Evolutionary conservation across 2,797 vertebrate species (phyloP).

Genomic region (Rhinella marina): DNA sequence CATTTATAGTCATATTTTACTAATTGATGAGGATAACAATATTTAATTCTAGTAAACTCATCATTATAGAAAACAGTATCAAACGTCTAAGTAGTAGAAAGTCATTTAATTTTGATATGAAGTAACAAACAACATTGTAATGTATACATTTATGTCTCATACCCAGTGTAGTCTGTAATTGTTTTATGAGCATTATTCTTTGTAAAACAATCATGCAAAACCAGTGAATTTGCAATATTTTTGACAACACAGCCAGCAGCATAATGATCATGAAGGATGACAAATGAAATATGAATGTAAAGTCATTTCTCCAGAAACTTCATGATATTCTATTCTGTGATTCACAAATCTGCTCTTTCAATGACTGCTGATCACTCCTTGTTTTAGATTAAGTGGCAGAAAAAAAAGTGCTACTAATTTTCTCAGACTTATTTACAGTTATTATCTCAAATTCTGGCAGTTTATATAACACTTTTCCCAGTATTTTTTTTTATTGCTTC

Average conservation of each 20-base stretch:
- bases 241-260: constrained; percentile 31
- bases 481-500: neutral
- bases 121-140: neutral
- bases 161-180: neutral
- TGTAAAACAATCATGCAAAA: constrained; percentile 49
- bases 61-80: neutral
- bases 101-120: neutral
- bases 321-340: constrained; percentile 18
- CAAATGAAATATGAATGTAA: constrained; percentile 32
- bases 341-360: constrained; percentile 3
- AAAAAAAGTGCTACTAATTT: constrained; percentile 17
- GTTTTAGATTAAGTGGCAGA: neutral
- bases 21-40: neutral
- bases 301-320: constrained; percentile 42
- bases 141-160: constrained; percentile 1
- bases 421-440: neutral
- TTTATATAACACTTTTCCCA: constrained; percentile 4
- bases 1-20: neutral
- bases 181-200: constrained; percentile 20
- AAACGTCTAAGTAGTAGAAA: neutral
- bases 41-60: neutral
- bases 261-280: constrained; percentile 30
- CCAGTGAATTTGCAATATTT: constrained; percentile 40
- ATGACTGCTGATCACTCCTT: constrained; percentile 32
- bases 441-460: constrained; percentile 9